phyloP scores from a whole-genome alignment of 2,888 invertebrate genomes.

The Agrotis clavis region DNA sequence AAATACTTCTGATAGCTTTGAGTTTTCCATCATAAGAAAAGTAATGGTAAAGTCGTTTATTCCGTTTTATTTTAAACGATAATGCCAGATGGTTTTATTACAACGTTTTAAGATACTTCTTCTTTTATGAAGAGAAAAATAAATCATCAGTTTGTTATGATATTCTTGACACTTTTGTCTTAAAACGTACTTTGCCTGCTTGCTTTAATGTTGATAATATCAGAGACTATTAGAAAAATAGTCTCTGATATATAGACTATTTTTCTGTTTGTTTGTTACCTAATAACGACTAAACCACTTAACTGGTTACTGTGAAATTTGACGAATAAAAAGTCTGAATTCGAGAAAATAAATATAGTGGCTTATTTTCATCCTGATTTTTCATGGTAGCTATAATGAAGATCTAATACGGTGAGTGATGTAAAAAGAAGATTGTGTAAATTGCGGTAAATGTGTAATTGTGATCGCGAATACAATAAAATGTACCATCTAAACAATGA shows the following conservation, averaged over 20 bases:
- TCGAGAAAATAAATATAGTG: too few species aligned
- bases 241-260: too few species aligned
- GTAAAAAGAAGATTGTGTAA: too few species aligned
- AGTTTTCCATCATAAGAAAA: conserved; percentile 25
- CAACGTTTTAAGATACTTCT: not conserved
- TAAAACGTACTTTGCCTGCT: too few species aligned
- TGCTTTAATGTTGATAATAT: too few species aligned
- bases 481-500: too few species aligned
- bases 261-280: not conserved
- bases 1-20: conserved; percentile 20
- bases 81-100: not conserved
- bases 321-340: not conserved
- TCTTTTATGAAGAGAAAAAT: too few species aligned
- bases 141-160: not conserved
- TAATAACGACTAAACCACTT: not conserved
- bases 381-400: too few species aligned
- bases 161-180: not conserved
- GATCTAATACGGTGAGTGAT: too few species aligned
- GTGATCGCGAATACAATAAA: not conserved
- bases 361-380: too few species aligned
- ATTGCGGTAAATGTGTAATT: too few species aligned
- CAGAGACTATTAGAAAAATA: too few species aligned
- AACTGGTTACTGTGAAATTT: not conserved
- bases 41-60: conserved; percentile 15
- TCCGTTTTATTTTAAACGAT: conserved; percentile 11